Evolutionary conservation across 2,797 vertebrate species (phyloP).

Genomic region (Valencia hispanica): DNA sequence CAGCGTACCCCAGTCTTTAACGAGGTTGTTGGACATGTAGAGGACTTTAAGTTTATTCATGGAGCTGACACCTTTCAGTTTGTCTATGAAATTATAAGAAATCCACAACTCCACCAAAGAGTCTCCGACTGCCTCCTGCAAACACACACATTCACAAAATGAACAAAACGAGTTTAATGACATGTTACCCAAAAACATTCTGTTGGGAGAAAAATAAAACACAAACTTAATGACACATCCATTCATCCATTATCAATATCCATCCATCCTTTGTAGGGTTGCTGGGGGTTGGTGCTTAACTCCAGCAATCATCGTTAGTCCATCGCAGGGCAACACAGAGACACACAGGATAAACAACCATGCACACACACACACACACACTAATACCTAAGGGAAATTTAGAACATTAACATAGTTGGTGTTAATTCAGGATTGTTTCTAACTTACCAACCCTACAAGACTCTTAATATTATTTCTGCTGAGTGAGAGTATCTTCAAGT

Average conservation of each 20-base stretch:
- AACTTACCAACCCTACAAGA: conserved; percentile 90
- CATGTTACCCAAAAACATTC: neutral
- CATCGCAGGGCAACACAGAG: too few relatives aligned
- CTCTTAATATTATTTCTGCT: conserved; percentile 97
- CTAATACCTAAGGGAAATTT: too few relatives aligned
- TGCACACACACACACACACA: too few relatives aligned
- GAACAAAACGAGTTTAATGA: neutral
- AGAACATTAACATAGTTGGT: neutral
- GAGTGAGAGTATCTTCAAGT: conserved; percentile 93
- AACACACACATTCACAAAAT: conserved; percentile 17
- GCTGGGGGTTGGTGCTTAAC: too few relatives aligned
- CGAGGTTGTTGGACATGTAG: conserved; percentile 97
- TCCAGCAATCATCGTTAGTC: too few relatives aligned
- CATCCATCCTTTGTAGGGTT: too few relatives aligned
- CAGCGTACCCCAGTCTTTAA: conserved; percentile 95
- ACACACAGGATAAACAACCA: too few relatives aligned
- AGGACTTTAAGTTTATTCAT: conserved; percentile 94
- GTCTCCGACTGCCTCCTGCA: conserved; percentile 92
- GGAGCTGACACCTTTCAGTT: conserved; percentile 91
- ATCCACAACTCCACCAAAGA: conserved; percentile 96
- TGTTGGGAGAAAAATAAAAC: neutral
- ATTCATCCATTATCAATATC: too few relatives aligned
- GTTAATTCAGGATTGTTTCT: neutral
- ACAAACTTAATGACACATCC: neutral
- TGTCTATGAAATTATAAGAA: conserved; percentile 96